Percentiles rank a stretch among this genome's conserved stretches.
Conservation (phyloP, 1,140 invertebrate genomes). For the Drosophila melanica region DNA sequence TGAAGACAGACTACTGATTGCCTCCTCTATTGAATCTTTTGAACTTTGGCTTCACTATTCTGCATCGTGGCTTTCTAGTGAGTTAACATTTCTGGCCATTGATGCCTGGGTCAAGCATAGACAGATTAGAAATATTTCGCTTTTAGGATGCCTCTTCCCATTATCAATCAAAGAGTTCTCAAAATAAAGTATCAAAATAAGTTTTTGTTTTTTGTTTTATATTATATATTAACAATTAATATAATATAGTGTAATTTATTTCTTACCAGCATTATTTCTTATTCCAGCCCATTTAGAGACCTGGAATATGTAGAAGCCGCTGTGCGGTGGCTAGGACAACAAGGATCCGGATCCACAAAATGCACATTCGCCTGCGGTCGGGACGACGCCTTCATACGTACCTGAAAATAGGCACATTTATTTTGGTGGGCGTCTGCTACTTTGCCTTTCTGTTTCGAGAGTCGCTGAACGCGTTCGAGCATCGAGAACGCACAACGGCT, state of each 20-base stretch:
- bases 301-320: conserved; percentile 48
- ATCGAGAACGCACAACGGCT: conserved; percentile 56
- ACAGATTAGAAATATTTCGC: too few species aligned
- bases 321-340: conserved; percentile 5
- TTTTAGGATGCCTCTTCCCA: too few species aligned
- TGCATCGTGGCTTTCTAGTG: too few species aligned
- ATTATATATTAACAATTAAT: too few species aligned
- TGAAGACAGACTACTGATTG: too few species aligned
- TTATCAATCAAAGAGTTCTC: too few species aligned
- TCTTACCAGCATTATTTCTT: not conserved
- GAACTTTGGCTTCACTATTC: too few species aligned
- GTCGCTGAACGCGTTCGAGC: conserved; percentile 77
- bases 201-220: too few species aligned
- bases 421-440: conserved; percentile 73
- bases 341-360: conserved; percentile 35
- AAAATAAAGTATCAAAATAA: too few species aligned
- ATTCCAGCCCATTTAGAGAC: not conserved
- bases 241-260: not conserved
- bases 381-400: conserved; percentile 74
- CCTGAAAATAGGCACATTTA: conserved; percentile 69
- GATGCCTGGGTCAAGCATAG: too few species aligned
- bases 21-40: too few species aligned
- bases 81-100: too few species aligned
- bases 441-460: conserved; percentile 80
- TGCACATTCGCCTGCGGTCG: conserved; percentile 73